Percentiles rank a stretch among this genome's conserved stretches.
phyloP scores from a whole-genome alignment of 2,113 vertebrate species.

The Verasper variegatus region DNA sequence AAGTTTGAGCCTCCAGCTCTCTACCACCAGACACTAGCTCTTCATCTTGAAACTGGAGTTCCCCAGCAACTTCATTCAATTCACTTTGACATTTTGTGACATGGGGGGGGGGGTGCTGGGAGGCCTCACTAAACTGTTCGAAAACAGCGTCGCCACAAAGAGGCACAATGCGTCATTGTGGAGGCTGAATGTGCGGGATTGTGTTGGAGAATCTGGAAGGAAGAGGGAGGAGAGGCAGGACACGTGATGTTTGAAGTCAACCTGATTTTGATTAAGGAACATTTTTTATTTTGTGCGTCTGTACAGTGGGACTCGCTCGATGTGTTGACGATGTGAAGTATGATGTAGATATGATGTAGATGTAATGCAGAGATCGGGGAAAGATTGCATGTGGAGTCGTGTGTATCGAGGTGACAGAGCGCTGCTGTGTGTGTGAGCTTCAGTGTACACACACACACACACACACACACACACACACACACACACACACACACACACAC shows the following conservation, averaged over 20 bases:
- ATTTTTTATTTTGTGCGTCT: neutral
- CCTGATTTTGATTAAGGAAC: conserved; percentile 31
- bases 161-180: conserved; percentile 81
- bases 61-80: conserved; percentile 53
- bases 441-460: neutral
- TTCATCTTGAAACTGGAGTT: conserved; percentile 28
- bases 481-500: conserved; percentile 13
- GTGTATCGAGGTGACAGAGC: neutral
- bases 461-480: conserved; percentile 9
- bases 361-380: neutral
- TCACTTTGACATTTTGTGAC: conserved; percentile 43
- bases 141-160: conserved; percentile 61
- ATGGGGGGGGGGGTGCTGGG: conserved; percentile 16
- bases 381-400: conserved; percentile 14
- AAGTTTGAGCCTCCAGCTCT: conserved; percentile 9
- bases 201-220: conserved; percentile 71
- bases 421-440: neutral
- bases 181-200: conserved; percentile 77
- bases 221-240: conserved; percentile 47
- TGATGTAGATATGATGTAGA: neutral
- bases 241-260: conserved; percentile 68
- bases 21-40: conserved; percentile 1
- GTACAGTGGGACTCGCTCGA: neutral
- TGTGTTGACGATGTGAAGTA: neutral
- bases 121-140: conserved; percentile 66